Evolutionary conservation across 30 jellyfish, hydroid and myxozoan genomes (phyloP), one percentile per base, ranked within the genome.

Genomic region (Turritopsis dohrnii): DNA sequence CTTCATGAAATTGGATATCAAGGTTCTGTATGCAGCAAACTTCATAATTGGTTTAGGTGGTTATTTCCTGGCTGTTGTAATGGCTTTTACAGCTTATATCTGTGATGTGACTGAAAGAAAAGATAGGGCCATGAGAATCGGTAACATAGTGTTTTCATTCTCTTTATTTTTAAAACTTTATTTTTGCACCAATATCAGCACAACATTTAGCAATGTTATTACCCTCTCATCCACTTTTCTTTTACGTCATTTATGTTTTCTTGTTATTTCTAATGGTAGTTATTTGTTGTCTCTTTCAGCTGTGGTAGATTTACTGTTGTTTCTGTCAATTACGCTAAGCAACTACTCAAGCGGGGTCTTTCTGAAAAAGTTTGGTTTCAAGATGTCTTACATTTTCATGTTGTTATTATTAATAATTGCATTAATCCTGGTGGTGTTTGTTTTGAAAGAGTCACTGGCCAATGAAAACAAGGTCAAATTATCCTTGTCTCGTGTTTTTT

Each of bases 301-400:
- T 74, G 41, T 74, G 28, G 72, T 74, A 16, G 83, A 74, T 74
- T 21, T 74, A 17, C 26, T 74, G 54, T 26, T 74, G 24, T 24
- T 74, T 72, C 54, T 52, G 28, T 29, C 65, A 26, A 24, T 74
- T n/a, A 74, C 83, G 24, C 65, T 29, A 21, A 74, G 83, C 60
- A 74, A 74, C 60, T 74, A 0, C 21, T 16, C 83, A 19, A 74
- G 65, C 72, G 83, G 83, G 26, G 65, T 24, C 8, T 74, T 24
- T n/a, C 83, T 74, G 24, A 74, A 74, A 30, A 29, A 74, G n/a
- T 74, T 74, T 74, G 83, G 83, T 7, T 74, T 74, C 83, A 27
- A 24, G 17, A 1, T 52, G 18, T 74, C 65, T 23, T 74, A n/a
- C 41, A 26, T 74, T 30, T 21, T 26, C 65, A 30, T 74, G 65